A percentile compares a stretch with the other conserved stretches of the same genome.
These are phyloP conservation scores for Ciconia nigra DNA, from an alignment of 2,797 vertebrate genomes.

Conservation along the genomic window DNA sequence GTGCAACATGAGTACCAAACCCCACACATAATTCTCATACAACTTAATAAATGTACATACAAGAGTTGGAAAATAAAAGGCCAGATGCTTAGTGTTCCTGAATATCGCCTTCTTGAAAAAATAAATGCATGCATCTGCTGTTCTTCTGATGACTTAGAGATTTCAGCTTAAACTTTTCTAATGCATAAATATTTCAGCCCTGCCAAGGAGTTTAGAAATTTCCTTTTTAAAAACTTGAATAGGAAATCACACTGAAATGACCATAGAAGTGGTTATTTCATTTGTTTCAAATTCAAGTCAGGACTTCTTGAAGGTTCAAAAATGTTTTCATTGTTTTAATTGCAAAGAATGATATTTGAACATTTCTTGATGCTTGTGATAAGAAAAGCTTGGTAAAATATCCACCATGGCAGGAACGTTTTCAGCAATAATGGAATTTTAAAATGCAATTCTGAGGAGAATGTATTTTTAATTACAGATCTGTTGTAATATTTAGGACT, in stretches of 20 bases:
- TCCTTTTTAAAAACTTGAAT: accelerated
- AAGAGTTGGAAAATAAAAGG: not conserved
- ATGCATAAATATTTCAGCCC: not conserved
- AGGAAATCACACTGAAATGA: not conserved
- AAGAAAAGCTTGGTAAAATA: not conserved
- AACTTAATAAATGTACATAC: not conserved
- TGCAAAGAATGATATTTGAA: not conserved
- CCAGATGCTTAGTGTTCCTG: not conserved
- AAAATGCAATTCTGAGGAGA: not conserved
- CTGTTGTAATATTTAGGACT: not conserved
- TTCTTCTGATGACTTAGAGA: not conserved
- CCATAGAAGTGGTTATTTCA: accelerated
- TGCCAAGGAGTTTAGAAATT: not conserved
- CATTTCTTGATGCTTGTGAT: not conserved
- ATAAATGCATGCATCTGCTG: not conserved
- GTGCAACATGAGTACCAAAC: not conserved
- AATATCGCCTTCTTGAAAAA: not conserved
- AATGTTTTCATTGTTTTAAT: not conserved
- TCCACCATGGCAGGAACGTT: not conserved
- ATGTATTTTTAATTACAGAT: not conserved
- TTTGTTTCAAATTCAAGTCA: not conserved
- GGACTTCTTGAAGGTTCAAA: not conserved
- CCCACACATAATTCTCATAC: accelerated
- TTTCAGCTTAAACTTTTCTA: not conserved
- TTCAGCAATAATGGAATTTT: not conserved